Conservation (phyloP, 1,140 invertebrate species). For the Chymomyza costata region DNA sequence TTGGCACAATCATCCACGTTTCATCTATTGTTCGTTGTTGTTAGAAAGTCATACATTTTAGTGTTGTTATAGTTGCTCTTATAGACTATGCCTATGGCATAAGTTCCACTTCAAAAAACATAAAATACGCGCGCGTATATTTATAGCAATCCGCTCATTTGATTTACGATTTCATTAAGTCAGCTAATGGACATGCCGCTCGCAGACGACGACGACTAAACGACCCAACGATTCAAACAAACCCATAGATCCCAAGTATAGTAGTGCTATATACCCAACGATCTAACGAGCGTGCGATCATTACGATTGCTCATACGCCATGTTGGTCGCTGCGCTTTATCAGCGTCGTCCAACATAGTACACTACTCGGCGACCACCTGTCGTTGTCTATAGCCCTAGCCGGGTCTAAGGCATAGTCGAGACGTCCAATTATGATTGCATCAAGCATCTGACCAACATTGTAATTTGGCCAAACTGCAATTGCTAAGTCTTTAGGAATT, state of each 20-base stretch:
- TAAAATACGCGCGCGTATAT: slow-evolving; percentile 66
- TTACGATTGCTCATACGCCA: no score
- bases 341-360: no score
- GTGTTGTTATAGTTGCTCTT: slow-evolving; percentile 21
- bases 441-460: slow-evolving; percentile 1
- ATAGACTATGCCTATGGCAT: slow-evolving; percentile 48
- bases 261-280: no score
- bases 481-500: background rate
- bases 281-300: no score
- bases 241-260: no score
- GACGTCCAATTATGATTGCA: slow-evolving; percentile 55
- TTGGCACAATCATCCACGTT: slow-evolving; percentile 67
- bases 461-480: slow-evolving; percentile 40
- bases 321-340: slow-evolving; percentile 30
- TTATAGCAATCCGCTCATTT: slow-evolving; percentile 69
- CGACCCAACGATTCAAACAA: background rate
- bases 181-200: slow-evolving; percentile 63
- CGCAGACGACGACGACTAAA: slow-evolving; percentile 5
- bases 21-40: slow-evolving; percentile 63
- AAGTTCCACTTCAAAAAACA: slow-evolving; percentile 72
- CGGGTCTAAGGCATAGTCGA: slow-evolving; percentile 15
- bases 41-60: slow-evolving; percentile 1
- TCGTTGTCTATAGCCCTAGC: slow-evolving; percentile 52
- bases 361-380: slow-evolving; percentile 48
- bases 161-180: slow-evolving; percentile 74